Evolutionary conservation across 2,113 vertebrate genomes (phyloP), one percentile per base, ranked within the genome.

Genomic region (Notiomystis cincta): DNA sequence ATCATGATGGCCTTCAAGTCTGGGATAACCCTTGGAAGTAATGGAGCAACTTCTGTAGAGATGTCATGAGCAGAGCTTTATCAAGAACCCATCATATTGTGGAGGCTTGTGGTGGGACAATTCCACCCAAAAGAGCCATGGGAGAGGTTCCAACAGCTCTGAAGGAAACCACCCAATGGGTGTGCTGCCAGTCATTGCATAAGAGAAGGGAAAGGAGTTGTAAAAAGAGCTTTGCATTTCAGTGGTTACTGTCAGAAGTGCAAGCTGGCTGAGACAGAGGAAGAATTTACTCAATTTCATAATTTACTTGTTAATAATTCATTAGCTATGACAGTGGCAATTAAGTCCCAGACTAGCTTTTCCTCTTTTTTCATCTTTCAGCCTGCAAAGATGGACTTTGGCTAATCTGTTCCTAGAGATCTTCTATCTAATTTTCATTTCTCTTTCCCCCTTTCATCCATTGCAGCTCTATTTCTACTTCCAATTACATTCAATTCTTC

Each of bases 251-350:
- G 48, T 73, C 72, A 89, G 42, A 82, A 95, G 14, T 24, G 31
- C 1, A 2, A 93, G 25, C 44, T 83, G 38, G 11, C 15, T 78
- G 37, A 94, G 67, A 64, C 16, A 81, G 47, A 72, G 64, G 35
- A 82, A 89, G 92, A 56, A 94, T 96, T 93, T 95, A 94, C 85
- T 53, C 67, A 62, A 35, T 81, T 96, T 89, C 62, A 70, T 95
- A 80, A 93, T 96, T 96, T 96, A 88, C 67, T 86, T 89, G 12
- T 97, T 94, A 95, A 96, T 93, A 83, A 96, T 96, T 95, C 64
- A 93, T 71, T 90, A 92, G 60, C 38, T 94, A n/a, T 96, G 90
- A 93, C 67, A 93, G 56, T 61, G 56, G 53, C 56, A 93, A 95
- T 94, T 96, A 95, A 88, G 53, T 1, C 35, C 16, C 38, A 48